Base-by-base conservation (phyloP, 2,113 vertebrate genomes). In the Etheostoma cragini region DNA sequence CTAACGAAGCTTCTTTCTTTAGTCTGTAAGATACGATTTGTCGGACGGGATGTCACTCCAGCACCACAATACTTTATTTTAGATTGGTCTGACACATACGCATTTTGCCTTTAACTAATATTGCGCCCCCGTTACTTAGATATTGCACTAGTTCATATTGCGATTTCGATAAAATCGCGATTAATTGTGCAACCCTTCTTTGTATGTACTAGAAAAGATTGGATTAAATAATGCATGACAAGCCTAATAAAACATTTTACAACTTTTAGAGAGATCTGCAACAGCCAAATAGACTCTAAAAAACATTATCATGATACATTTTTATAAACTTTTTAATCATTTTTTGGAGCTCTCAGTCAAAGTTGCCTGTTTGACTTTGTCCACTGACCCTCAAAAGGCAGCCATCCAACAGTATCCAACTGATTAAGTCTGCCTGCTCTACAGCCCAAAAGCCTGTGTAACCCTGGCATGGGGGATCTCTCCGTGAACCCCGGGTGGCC, bases 351-450 rank as follows among this genome's bases (percentile, higher is more conserved):
- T 56, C 49, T 78, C 26, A 71, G 54, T 24, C 16, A 5, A 47
- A 19, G 54, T 24, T 60, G 46, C 16, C 14, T 69, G 35, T 35
- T 17, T 56, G 78, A 79, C 78, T 87, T 82, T 80, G 72, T 81
- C 80, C 78, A 0, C 35, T 73, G 75, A 80, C 81, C 62, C 81
- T 84, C 54, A 6, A 49, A 47, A 82, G 64, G 72, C 86, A 72
- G 80, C 53, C 61, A 33, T 63, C 78, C 72, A 86, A 80, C 80
- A 79, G 33, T 42, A 83, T 78, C 49, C 62, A 30, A 8, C 75
- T 72, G 81, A 83, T 76, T 76, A 82, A 72, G 67, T 85, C 65
- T 14, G 64, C 38, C 50, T 71, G 75, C 57, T 66, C 33, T 61
- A 3, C 61, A 72, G 81, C 76, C 82, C 75, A 81, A 80, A 75